These are phyloP conservation scores for Cynocephalus volans DNA, from an alignment of 2,113 vertebrate species.

Conservation along the genomic window DNA sequence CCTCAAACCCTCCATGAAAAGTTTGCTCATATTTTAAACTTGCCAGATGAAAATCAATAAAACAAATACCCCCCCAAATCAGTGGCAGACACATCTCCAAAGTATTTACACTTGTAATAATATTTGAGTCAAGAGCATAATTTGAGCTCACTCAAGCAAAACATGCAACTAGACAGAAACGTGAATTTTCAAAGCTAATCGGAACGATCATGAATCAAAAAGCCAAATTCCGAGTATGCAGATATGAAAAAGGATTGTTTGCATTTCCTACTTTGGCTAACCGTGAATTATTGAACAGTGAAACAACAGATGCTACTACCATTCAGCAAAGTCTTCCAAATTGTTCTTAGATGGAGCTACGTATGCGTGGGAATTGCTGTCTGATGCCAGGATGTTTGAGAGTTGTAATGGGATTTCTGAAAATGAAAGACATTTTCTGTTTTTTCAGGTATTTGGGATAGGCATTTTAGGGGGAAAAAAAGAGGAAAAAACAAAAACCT, in stretches of 20 bases:
- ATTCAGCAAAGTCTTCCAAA: conserved; percentile 83
- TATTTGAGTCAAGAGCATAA: conserved; percentile 90
- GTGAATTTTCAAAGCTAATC: conserved; percentile 88
- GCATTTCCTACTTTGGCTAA: conserved; percentile 86
- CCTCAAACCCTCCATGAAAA: conserved; percentile 89
- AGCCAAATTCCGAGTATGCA: conserved; percentile 86
- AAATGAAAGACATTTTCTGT: background rate
- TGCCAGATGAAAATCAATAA: conserved; percentile 89
- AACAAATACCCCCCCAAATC: conserved; percentile 87
- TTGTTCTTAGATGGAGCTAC: conserved; percentile 66
- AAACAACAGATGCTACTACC: conserved; percentile 85
- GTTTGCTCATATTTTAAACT: conserved; percentile 92
- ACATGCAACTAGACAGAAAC: conserved; percentile 87
- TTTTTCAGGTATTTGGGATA: background rate
- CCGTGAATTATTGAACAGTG: conserved; percentile 85
- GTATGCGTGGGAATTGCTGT: conserved; percentile 77
- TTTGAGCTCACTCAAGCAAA: conserved; percentile 89
- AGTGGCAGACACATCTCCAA: conserved; percentile 86
- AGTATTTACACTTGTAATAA: conserved; percentile 91
- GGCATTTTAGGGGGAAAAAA: background rate
- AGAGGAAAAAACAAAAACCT: background rate
- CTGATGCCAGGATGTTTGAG: conserved; percentile 47
- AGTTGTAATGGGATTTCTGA: conserved; percentile 52
- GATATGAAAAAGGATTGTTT: conserved; percentile 87
- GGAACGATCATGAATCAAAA: conserved; percentile 86